phyloP scores from a whole-genome alignment of 2,888 invertebrate species.

The Lithophane ornitopus region DNA sequence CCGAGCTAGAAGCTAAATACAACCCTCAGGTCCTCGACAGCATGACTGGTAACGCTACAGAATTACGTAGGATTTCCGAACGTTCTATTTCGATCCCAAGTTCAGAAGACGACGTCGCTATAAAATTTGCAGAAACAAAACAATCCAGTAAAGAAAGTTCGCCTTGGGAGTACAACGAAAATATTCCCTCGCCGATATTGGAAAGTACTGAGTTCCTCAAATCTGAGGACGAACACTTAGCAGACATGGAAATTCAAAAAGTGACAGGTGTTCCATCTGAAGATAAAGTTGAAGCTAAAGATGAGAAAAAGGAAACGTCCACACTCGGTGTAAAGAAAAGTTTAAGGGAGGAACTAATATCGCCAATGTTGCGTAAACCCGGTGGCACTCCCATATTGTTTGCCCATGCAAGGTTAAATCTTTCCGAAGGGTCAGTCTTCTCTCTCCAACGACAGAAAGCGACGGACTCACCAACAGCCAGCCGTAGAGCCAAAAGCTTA shows the following conservation, averaged over 20 bases:
- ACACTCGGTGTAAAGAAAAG: constrained; percentile 87
- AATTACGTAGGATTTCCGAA: constrained; percentile 93
- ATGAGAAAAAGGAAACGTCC: constrained; percentile 76
- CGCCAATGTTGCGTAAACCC: constrained; percentile 93
- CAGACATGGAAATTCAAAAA: constrained; percentile 90
- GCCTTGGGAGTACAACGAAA: constrained; percentile 92
- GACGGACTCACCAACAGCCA: constrained; percentile 93
- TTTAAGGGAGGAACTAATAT: constrained; percentile 92
- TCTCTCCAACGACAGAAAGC: constrained; percentile 94
- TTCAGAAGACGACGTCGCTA: constrained; percentile 93
- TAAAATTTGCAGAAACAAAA: constrained; percentile 89
- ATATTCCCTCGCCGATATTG: constrained; percentile 92
- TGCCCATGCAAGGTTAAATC: constrained; percentile 94
- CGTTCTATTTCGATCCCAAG: constrained; percentile 94
- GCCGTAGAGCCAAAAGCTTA: constrained; percentile 95
- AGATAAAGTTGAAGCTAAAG: constrained; percentile 79
- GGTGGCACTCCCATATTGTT: constrained; percentile 95
- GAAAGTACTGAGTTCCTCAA: constrained; percentile 91
- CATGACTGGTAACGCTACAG: constrained; percentile 92
- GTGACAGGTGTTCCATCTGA: constrained; percentile 87
- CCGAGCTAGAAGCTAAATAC: constrained; percentile 92
- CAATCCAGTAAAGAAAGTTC: constrained; percentile 89
- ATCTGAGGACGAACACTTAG: constrained; percentile 90
- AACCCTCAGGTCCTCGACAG: constrained; percentile 92
- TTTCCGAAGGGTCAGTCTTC: constrained; percentile 96